Evolutionary conservation across 2,113 vertebrate species (phyloP), one percentile per base, ranked within the genome.

Genomic region (Agelaius tricolor): DNA sequence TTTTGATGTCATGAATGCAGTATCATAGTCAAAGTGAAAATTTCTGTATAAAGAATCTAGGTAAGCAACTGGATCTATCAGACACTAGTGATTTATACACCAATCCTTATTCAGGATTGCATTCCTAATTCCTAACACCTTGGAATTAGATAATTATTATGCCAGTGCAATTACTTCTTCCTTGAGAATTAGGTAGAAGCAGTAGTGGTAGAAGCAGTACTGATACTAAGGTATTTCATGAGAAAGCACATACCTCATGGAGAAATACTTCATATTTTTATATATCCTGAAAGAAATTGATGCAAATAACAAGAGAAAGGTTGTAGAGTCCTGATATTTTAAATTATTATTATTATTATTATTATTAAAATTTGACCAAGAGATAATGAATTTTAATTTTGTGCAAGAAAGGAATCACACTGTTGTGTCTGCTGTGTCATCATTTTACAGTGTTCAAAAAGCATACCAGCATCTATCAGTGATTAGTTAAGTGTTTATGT

Each of bases 1-100:
- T 93, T 97, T 95, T 96, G 61, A 76, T 89, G 91, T 68, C 22
- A 84, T 73, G 71, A 96, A 93, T 91, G 52, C 95, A 37, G n/a
- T 51, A 74, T 93, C 86, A 90, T 82, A 94, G 93, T 96, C 51
- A 96, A 87, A 93, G 61, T 73, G 58, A 86, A 96, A 77, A 72
- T 31, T 71, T 97, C 69, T 89, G 66, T 79, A 89, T 96, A 80
- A 74, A 94, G 80, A 67, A 67, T 75, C 14, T 93, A 7, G 88
- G 49, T 89, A 87, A 97, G 63, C 41, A 87, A 44, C 61, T 76
- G 39, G 27, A 90, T 96, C 87, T 77, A 61, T 93, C 74, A 49
- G 74, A 83, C 3, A 71, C 27, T 66, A 80, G 58, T 93, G 77
- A 96, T 97, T 97, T 96, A 87, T 69, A 91, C 19, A 76, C 28